Evolutionary conservation across 1,140 invertebrate genomes (phyloP).

Genomic region (Bombus turneri): DNA sequence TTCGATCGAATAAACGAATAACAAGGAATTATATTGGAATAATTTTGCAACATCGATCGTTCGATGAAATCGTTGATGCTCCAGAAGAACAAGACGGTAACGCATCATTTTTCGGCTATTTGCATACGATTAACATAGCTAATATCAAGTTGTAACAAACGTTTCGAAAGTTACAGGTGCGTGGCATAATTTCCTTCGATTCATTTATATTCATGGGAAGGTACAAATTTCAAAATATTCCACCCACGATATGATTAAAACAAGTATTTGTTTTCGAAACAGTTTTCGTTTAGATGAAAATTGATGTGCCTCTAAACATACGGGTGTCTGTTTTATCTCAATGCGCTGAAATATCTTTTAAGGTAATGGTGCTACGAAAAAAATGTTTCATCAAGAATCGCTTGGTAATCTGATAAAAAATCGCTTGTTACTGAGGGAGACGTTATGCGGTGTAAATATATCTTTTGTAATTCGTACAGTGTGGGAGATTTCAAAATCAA

Average conservation of each 20-base stretch:
- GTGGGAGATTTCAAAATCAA: no score
- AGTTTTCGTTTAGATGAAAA: neutral
- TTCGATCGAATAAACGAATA: neutral
- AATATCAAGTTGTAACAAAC: neutral
- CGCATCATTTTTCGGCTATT: neutral
- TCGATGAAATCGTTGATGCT: neutral
- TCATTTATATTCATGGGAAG: neutral
- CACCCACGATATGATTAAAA: neutral
- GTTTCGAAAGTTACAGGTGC: neutral
- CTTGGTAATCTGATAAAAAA: no score
- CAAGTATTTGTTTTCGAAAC: neutral
- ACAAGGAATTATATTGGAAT: neutral
- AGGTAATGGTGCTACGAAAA: no score
- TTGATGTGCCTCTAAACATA: no score
- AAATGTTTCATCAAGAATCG: no score
- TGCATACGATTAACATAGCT: no score
- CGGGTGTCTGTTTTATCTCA: no score
- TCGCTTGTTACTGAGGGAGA: no score
- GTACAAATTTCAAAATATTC: neutral
- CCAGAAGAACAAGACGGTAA: neutral
- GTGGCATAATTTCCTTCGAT: no score
- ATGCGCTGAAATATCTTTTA: no score
- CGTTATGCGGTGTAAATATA: no score
- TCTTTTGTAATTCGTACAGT: no score
- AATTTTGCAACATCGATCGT: neutral